Conservation (phyloP, 2,113 vertebrate genomes). For the Microtus oregoni region DNA sequence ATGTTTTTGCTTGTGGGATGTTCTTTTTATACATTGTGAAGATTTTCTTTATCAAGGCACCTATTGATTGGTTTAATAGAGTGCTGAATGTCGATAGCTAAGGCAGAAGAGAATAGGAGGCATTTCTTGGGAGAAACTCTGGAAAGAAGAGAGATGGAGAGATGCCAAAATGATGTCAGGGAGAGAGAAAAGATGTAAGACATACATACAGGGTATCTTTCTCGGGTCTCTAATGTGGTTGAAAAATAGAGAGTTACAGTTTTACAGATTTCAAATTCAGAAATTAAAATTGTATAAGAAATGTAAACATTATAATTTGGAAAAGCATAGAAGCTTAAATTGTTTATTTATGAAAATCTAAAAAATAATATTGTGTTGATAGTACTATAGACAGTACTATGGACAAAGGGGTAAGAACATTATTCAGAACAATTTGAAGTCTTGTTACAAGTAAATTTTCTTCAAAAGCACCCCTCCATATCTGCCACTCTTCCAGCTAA, state of each 20-base stretch:
- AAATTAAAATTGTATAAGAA: too few relatives aligned
- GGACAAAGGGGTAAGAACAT: background rate
- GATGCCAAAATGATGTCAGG: background rate
- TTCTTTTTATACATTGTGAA: background rate
- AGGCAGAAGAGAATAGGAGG: background rate
- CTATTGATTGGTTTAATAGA: background rate
- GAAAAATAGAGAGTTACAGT: too few relatives aligned
- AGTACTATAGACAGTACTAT: background rate
- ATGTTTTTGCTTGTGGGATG: background rate
- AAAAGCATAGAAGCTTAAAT: too few relatives aligned
- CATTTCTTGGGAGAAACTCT: background rate
- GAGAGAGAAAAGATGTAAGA: background rate
- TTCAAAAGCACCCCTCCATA: background rate
- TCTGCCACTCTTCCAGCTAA: background rate
- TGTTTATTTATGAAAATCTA: too few relatives aligned
- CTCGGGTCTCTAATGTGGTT: too few relatives aligned
- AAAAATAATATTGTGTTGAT: too few relatives aligned
- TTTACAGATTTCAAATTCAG: too few relatives aligned
- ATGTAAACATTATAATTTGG: too few relatives aligned
- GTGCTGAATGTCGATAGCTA: background rate
- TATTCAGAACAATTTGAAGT: background rate
- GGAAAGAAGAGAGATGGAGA: background rate
- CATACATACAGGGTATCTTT: background rate
- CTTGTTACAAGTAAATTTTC: background rate
- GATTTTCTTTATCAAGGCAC: background rate